phyloP scores from a whole-genome alignment of 2,113 vertebrate genomes.

The Phyllostomus hastatus region DNA sequence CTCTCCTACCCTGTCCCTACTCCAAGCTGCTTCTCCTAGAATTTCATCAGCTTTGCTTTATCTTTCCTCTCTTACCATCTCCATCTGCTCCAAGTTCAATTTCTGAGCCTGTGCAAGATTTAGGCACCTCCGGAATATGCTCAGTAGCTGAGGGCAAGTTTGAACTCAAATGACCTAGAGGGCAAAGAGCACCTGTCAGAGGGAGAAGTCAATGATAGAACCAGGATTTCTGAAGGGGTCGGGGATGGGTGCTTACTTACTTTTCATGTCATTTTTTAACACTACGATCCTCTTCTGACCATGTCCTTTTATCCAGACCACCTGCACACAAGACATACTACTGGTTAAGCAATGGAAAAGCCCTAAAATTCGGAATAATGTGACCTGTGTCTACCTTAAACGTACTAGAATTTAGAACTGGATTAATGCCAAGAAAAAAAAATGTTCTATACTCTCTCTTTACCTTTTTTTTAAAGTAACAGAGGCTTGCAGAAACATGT shows the following conservation, averaged over 20 bases:
- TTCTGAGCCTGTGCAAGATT: constrained; percentile 56
- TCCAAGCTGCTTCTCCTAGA: not conserved
- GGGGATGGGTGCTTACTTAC: constrained; percentile 77
- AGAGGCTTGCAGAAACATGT: not conserved
- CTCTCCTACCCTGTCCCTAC: not conserved
- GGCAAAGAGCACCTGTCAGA: not conserved
- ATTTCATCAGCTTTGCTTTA: not conserved
- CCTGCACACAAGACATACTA: constrained; percentile 80
- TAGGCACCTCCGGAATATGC: constrained; percentile 53
- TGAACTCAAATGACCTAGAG: constrained; percentile 80
- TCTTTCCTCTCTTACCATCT: constrained; percentile 58
- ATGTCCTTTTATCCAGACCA: constrained; percentile 99
- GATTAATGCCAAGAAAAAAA: not conserved
- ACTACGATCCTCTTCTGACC: constrained; percentile 98
- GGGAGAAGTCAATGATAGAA: not conserved
- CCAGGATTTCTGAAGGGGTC: too few species aligned
- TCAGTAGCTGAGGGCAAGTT: constrained; percentile 59
- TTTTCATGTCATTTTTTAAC: constrained; percentile 99
- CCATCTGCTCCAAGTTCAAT: constrained; percentile 53
- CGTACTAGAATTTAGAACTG: not conserved
- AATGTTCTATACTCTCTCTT: not conserved
- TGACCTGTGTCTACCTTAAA: not conserved
- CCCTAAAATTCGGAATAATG: not conserved
- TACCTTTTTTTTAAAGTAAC: not conserved
- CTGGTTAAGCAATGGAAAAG: constrained; percentile 48